Base-by-base conservation (phyloP, 2,797 vertebrate species). In the Neosilurus mollespiculum region DNA sequence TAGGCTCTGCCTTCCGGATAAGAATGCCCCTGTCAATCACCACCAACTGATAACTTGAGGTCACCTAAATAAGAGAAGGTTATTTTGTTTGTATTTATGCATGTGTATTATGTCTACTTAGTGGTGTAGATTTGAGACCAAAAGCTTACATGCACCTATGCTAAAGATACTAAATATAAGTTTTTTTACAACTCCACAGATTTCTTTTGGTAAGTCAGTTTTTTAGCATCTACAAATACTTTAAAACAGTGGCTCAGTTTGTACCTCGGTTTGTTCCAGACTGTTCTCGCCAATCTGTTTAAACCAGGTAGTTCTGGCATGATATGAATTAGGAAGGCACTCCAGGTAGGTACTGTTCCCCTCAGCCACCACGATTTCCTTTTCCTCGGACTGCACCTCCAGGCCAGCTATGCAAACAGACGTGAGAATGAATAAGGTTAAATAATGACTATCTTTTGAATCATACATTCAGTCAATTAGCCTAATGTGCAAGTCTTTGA, bases 341-440 rank as follows among this genome's bases (percentile, higher is more conserved):
- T 96, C 95, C 87, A 96, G 89, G 87, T 95, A 96, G 20, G 94
- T 95, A 92, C 94, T 94, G 93, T 96, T 96, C 24, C 95, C 95
- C 84, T 94, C 92, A 0, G 94, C 94, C 83, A 96, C 95, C 91
- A 95, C 92, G 90, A 95, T 94, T 70, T 91, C 89, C 90, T 93
- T 94, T 84, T 95, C 92, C 87, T 95, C 95, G 5, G 94, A 92
- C 85, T 95, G 92, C 86, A 95, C 94, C 87, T 94, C 94, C 88
- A 95, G 91, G 49, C 91, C 94, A 4, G 95, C 95, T 95, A 83
- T 62, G 81, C 26, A 20, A 83, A 80, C 20, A 82, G 34, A 69
- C 10, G 49, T 11, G 26, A 80, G 26, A 61, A 59, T n/a, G 2
- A 58, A 72, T 24, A n/a, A 81, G 51, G 59, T 24, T 0, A 16